Evolutionary conservation across 2,797 vertebrate genomes (phyloP), one percentile per base, ranked within the genome.

Genomic region (Pterois miles): DNA sequence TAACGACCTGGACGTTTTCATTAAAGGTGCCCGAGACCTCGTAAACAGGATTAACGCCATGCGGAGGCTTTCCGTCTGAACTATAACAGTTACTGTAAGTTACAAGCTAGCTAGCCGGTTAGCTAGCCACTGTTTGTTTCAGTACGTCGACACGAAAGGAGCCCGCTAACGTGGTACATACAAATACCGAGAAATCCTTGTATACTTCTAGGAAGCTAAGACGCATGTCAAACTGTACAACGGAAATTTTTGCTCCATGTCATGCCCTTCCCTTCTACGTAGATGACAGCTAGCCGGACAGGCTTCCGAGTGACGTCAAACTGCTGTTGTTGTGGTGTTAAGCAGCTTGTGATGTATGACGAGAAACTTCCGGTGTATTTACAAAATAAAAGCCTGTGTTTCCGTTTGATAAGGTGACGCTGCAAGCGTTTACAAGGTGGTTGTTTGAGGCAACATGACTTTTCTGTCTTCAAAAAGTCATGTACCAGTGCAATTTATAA

Each of bases 31-130:
- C 79, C 94, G 86, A 29, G 94, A 92, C 76, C 95, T 94, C 18
- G 93, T 94, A 71, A 96, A 94, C 83, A 96, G 89, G 90, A 96
- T 96, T 90, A 96, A 93, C 90, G 96, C 96, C 96, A 96, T 96
- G 86, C 36, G 90, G 76, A 78, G 56, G 56, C 27, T 85, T 68
- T 81, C 54, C 53, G 74, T 85, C 22, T 53, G 34, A 57, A 46
- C 36, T 66, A 20, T 62, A 70, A 79, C 74, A 16, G 57, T 67
- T 58, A 38, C 68, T 36, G 65, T 77, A 40, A 81, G 11, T 76
- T 23, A 74, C 56, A 18, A 34, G 71, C 48, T 40, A 81, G 74
- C 74, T 76, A 86, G 76, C 70, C 14, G 3, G 43, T 74, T 58
- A 76, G 85, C 80, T 64, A 78, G 67, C 85, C n/a, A 22, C 65